Evolutionary conservation across 2,888 invertebrate species (phyloP), one percentile per base, ranked within the genome.

Genomic region (Osmoderma eremita): DNA sequence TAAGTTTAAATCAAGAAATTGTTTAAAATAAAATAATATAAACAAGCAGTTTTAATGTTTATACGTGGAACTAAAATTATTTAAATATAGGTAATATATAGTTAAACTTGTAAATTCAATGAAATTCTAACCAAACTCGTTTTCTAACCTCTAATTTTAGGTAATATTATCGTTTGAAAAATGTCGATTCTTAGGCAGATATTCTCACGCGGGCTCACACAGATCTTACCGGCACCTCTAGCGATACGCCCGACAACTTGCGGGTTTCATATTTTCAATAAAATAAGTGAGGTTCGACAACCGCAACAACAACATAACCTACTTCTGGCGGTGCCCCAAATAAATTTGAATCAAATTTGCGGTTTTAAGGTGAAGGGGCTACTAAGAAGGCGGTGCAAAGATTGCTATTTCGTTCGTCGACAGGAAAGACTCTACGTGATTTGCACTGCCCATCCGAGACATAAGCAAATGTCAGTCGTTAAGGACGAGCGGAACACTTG

Each of bases 391-490:
- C 87, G 95, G 42, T 95, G 95, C 77, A 90, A 89, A 79, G 90
- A 91, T 75, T 95, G 95, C 78, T 91, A 90, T 75, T 86, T 91
- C 75, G 89, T 92, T 10, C 83, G 86, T 48, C 83, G 90, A 65
- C 85, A 91, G 74, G 87, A 90, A 72, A 86, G 91, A 67, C 77
- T 88, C 73, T 91, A 88, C 79, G 88, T 92, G 45, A 87, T 91
- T 72, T 95, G 95, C 74, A 89, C 89, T 64, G 89, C 88, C 24
- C 88, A 88, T 77, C 90, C 90, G 18, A 86, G 94, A 39, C 95
- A 95, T 78, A 95, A 95, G 77, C 94, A 94, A 82, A 90, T 90
- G 88, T 82, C 88, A 13, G 89, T 90, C 85, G 86, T 87, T 67
- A 86, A 88, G 67, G 86, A 87, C 71, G 89, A 88, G 10, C 86